These are phyloP conservation scores for Ommatoiulus sabulosus DNA, from an alignment of 2,888 invertebrate genomes.

Conservation along the genomic window DNA sequence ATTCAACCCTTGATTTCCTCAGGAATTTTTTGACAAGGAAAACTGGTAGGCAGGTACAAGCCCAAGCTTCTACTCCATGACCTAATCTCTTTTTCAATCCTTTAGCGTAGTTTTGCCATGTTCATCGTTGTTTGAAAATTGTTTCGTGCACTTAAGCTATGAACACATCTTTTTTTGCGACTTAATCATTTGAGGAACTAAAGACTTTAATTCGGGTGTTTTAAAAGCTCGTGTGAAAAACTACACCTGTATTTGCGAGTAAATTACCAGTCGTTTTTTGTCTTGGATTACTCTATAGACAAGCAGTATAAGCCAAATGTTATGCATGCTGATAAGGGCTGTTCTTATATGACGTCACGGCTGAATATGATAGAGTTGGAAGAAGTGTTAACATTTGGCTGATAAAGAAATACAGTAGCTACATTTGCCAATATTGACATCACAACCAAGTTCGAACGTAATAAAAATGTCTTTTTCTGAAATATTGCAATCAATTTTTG, in stretches of 20 bases:
- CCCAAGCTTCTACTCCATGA: conserved; percentile 20
- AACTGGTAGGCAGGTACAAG: conserved; percentile 9
- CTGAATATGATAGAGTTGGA: too few species aligned
- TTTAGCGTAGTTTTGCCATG: neutral
- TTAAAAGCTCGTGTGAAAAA: neutral
- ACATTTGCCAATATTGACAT: too few species aligned
- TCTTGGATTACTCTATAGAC: neutral
- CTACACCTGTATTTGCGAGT: neutral
- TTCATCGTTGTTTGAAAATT: neutral
- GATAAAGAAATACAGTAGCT: too few species aligned
- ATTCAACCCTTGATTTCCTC: conserved; percentile 34
- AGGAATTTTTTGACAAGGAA: conserved; percentile 25
- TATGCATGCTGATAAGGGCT: neutral
- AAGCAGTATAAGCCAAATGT: too few species aligned
- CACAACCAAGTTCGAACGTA: too few species aligned
- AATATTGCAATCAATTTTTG: too few species aligned
- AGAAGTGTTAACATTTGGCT: too few species aligned
- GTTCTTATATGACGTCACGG: neutral
- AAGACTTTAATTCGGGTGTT: neutral
- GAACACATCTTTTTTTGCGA: too few species aligned
- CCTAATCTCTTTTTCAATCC: conserved; percentile 1
- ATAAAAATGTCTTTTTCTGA: too few species aligned
- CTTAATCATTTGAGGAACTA: neutral
- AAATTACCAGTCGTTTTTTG: neutral
- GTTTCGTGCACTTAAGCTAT: neutral